These are phyloP conservation scores for Caenorhabditis sp. DNA, from an alignment of 2,888 invertebrate species.

Conservation along the genomic window DNA sequence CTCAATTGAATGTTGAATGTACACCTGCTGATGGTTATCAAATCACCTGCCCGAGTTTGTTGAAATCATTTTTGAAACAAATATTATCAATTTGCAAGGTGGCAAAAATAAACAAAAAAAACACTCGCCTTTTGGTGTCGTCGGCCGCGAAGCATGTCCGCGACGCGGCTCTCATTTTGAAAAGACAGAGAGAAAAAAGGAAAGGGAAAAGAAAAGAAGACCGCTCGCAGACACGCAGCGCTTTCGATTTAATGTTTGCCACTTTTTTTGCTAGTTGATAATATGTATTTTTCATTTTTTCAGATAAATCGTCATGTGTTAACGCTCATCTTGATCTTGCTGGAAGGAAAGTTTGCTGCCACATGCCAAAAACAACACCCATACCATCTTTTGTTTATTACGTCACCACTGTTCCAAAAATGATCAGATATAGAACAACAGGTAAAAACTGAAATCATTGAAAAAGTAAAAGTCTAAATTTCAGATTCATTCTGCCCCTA, in stretches of 20 bases:
- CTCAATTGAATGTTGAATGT: slow-evolving; percentile 48
- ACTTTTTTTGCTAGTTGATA: neutral
- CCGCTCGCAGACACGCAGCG: too few species aligned
- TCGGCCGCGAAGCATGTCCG: too few species aligned
- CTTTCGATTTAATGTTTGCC: too few species aligned
- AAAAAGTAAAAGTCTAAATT: neutral
- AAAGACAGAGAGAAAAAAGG: too few species aligned
- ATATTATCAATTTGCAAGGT: too few species aligned
- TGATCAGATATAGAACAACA: slow-evolving; percentile 27
- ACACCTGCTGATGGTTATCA: slow-evolving; percentile 41
- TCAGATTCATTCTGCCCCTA: slow-evolving; percentile 32
- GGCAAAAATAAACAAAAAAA: too few species aligned
- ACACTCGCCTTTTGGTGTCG: too few species aligned
- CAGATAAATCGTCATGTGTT: slow-evolving; percentile 26
- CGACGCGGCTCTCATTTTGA: too few species aligned
- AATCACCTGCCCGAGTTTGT: slow-evolving; percentile 44
- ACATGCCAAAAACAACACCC: slow-evolving; percentile 40
- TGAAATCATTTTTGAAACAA: too few species aligned
- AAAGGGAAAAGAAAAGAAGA: too few species aligned
- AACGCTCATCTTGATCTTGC: slow-evolving; percentile 37
- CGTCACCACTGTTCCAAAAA: slow-evolving; percentile 31
- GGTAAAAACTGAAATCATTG: slow-evolving; percentile 5
- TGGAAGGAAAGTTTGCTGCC: slow-evolving; percentile 42
- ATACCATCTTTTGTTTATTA: slow-evolving; percentile 27
- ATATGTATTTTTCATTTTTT: slow-evolving; percentile 5